Percentiles rank a stretch among this genome's conserved stretches.
Evolutionary conservation across 2,888 invertebrate species (phyloP).

Genomic region (Merodon equestris): DNA sequence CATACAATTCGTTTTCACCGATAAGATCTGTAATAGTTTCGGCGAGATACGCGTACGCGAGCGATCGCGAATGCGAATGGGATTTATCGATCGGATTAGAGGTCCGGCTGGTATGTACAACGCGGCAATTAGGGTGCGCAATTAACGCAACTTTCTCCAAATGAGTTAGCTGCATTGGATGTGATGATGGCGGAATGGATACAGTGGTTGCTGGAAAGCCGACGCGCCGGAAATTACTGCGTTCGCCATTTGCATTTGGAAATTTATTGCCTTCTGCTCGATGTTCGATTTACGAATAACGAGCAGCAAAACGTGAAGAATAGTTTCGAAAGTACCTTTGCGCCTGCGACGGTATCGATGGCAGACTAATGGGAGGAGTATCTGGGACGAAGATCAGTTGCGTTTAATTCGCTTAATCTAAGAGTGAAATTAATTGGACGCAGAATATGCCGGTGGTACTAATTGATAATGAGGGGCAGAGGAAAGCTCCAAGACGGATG

Average conservation of each 20-base stretch:
- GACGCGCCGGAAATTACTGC: slow-evolving; percentile 59
- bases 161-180: slow-evolving; percentile 47
- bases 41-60: slow-evolving; percentile 31
- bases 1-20: slow-evolving; percentile 67
- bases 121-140: slow-evolving; percentile 67
- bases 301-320: too few relatives aligned
- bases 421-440: too few relatives aligned
- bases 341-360: too few relatives aligned
- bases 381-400: too few relatives aligned
- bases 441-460: too few relatives aligned
- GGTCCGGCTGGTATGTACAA: slow-evolving; percentile 65
- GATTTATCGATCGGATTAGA: slow-evolving; percentile 68
- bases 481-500: too few relatives aligned
- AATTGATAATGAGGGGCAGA: too few relatives aligned
- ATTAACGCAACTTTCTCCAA: slow-evolving; percentile 68
- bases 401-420: too few relatives aligned
- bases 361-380: too few relatives aligned
- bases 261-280: slow-evolving; percentile 60
- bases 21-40: slow-evolving; percentile 68
- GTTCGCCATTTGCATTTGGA: slow-evolving; percentile 55
- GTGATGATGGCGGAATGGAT: neutral
- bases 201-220: slow-evolving; percentile 61
- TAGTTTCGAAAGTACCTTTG: too few relatives aligned
- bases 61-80: too few relatives aligned
- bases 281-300: slow-evolving; percentile 25